Base-by-base conservation (phyloP, 2,113 vertebrate species). In the Xiphophorus hellerii region DNA sequence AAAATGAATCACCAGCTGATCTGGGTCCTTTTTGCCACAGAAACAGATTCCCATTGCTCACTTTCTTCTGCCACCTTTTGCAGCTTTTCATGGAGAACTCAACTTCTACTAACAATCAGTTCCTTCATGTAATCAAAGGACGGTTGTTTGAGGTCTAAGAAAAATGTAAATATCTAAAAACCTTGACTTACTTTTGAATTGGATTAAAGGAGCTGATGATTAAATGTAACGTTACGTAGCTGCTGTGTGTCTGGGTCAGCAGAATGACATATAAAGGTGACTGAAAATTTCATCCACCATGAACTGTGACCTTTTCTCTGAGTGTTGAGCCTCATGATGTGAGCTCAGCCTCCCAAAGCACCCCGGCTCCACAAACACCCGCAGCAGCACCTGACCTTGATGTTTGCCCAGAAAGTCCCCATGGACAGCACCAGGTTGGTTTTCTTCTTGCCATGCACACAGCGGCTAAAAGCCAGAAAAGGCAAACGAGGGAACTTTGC, bases 361-460 rank as follows among this genome's bases (percentile, higher is more conserved):
- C 4, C 44, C 5, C 17, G 1, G 44, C 44, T 48, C 44, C 17
- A 48, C 67, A 60, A 68, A 61, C 75, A 80, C 30, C 62, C 58
- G 35, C 67, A 80, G 81, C 72, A 82, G 62, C 76, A 69, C 81
- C 74, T 84, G 88, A 90, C 90, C 89, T 92, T 92, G 88, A 44
- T 61, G 58, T 66, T 63, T 66, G 13, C 62, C 71, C 35, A 48
- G 67, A 77, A 87, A 78, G 89, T 87, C 84, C 74, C 72, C 70
- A 69, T 68, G 87, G 87, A 90, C 69, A 63, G 80, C 66, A 27
- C 69, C 13, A 3, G 62, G 27, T 85, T 65, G 77, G 76, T 69
- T 66, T 74, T 58, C 58, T 72, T 69, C 66, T 35, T 71, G 69
- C 71, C 33, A 74, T 3, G 14, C 6, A 64, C 68, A 74, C 65